phyloP scores from a whole-genome alignment of 2,113 vertebrate species.

The Cyanoliseus patagonus region DNA sequence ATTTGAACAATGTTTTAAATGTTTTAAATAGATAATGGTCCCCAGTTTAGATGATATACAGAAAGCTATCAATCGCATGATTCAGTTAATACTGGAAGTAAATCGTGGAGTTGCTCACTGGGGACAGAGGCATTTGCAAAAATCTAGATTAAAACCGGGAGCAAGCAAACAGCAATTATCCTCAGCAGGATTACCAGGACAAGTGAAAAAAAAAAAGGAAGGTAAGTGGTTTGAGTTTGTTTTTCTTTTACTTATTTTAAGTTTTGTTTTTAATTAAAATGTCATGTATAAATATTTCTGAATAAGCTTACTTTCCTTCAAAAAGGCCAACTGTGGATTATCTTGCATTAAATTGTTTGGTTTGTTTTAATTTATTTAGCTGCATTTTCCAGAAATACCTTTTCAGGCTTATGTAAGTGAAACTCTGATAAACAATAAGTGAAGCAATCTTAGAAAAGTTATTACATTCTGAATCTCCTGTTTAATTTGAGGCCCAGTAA shows the following conservation, averaged over 20 bases:
- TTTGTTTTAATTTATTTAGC: neutral
- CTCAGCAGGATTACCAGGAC: neutral
- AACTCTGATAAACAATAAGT: neutral
- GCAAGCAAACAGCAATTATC: neutral
- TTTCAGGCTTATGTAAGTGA: neutral
- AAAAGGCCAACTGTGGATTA: neutral
- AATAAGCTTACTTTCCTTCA: neutral
- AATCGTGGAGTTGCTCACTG: conserved; percentile 79
- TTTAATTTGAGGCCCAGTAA: neutral
- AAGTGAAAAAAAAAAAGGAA: neutral
- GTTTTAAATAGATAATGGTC: conserved; percentile 76
- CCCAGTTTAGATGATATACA: conserved; percentile 84
- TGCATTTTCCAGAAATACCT: neutral
- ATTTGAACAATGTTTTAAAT: neutral
- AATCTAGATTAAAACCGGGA: neutral
- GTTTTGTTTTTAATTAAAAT: neutral
- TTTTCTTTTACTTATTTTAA: neutral
- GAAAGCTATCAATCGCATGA: conserved; percentile 75
- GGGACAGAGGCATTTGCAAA: conserved; percentile 69
- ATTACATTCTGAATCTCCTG: neutral
- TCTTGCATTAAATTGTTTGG: neutral
- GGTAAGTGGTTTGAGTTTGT: conserved; percentile 46
- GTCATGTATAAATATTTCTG: neutral
- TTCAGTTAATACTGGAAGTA: conserved; percentile 79
- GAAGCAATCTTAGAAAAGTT: neutral